Percentiles rank a stretch among this genome's conserved stretches.
Evolutionary conservation across 2,113 vertebrate species (phyloP).

Genomic region (Ptilonorhynchus violaceus): DNA sequence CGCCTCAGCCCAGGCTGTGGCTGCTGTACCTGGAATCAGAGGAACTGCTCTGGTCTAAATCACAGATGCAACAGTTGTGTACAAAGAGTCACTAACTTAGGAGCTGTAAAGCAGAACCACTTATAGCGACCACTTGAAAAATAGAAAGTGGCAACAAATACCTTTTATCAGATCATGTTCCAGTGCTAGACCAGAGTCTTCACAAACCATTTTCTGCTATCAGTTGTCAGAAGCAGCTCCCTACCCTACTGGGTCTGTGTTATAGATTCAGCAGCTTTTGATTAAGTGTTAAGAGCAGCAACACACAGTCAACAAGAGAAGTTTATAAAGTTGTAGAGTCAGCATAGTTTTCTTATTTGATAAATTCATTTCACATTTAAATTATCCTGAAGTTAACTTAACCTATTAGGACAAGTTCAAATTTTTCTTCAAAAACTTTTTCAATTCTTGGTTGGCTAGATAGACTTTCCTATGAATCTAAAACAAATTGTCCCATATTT

Average conservation of each 20-base stretch:
- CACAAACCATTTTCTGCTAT: not conserved
- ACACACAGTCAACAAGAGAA: not conserved
- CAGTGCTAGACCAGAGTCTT: not conserved
- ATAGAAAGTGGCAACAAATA: not conserved
- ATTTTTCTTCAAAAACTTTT: not conserved
- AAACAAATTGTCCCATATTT: not conserved
- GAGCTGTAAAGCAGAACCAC: not conserved
- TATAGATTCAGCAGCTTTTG: not conserved
- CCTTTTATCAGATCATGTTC: not conserved
- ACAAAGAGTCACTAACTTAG: not conserved
- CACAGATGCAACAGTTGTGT: not conserved
- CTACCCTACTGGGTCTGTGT: not conserved
- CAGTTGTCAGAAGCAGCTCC: not conserved
- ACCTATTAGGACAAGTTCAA: not conserved
- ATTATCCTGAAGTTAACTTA: not conserved
- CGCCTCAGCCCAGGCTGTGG: fast-evolving
- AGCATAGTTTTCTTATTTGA: not conserved
- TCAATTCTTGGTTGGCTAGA: not conserved
- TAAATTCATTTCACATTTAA: not conserved
- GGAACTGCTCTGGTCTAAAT: not conserved
- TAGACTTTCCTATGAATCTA: not conserved
- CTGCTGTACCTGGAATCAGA: not conserved
- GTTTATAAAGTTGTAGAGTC: not conserved
- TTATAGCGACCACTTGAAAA: not conserved
- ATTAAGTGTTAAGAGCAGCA: not conserved